These are phyloP conservation scores for Acrocephalus scirpaceus DNA, from an alignment of 2,797 vertebrate species.

Conservation along the genomic window DNA sequence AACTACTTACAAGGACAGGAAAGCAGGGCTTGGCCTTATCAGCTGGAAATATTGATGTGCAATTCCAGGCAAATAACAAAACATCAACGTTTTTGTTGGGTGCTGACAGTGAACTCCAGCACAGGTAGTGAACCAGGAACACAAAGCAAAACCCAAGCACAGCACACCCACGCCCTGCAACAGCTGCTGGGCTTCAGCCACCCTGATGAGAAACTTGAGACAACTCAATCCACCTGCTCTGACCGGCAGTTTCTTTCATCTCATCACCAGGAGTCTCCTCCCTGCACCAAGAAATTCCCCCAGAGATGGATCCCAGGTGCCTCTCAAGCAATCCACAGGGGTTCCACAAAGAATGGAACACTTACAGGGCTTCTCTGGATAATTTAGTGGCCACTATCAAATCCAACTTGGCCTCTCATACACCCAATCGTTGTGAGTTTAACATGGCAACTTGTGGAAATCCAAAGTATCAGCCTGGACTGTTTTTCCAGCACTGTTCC, in stretches of 20 bases:
- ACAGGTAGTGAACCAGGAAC: neutral
- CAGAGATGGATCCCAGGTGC: neutral
- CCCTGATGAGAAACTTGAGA: neutral
- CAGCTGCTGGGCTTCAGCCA: neutral
- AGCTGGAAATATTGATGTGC: neutral
- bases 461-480: neutral
- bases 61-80: neutral
- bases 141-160: neutral
- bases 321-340: neutral
- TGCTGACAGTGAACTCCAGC: neutral
- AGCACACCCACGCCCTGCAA: neutral
- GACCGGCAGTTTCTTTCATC: neutral
- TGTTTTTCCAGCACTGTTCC: neutral
- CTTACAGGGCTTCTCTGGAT: neutral
- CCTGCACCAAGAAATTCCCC: neutral
- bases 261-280: neutral
- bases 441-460: neutral
- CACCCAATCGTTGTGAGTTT: rapidly evolving
- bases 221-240: neutral
- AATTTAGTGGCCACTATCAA: neutral
- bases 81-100: neutral
- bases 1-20: neutral
- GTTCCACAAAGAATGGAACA: neutral
- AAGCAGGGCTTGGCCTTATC: neutral
- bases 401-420: neutral